Base-by-base conservation (phyloP, 2,888 invertebrate genomes). In the Lacanobia oleracea region DNA sequence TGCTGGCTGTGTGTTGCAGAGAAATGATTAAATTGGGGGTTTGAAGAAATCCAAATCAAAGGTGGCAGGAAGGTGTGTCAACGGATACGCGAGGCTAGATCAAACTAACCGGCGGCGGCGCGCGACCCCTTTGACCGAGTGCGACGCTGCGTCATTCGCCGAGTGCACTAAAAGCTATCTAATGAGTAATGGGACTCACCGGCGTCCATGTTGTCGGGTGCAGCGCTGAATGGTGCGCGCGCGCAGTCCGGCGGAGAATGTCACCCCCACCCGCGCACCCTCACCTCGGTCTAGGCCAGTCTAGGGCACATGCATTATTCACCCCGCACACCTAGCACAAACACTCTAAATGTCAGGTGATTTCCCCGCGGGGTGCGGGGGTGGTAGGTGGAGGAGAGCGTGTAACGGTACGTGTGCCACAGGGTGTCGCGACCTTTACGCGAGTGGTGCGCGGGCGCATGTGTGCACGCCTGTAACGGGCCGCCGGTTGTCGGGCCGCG, bases 271-370 rank as follows among this genome's bases (percentile, higher is more conserved):
- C 85, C 84, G 85, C 60, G 21, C 33, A 54, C 72, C 83, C 85
- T n/a, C 43, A 60, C 71, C 85, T 74, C 62, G 54, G 72, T 53
- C 86, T 85, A 88, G 88, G 86, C 89, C 84, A 82, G 88, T 87
- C 87, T 87, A 86, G 74, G 80, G 64, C 57, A 65, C 70, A 76
- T 79, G 81, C 86, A 88, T 89, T 92, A 91, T 89, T 90, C 91
- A 90, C 90, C 89, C 88, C 81, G 74, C 80, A 72, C 80, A 72
- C 74, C 61, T 66, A 87, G 79, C 68, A 86, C 89, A 91, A 93
- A 92, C 92, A 93, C 87, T 86, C 80, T 80, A 93, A 94, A 94
- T 92, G 94, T 94, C 94, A 94, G 87, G 85, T 87, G 85, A 87
- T 84, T 84, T 77, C 77, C 68, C 69, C 73, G 65, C 67, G 56